These are phyloP conservation scores for Hypomecis punctinalis DNA, from an alignment of 2,888 invertebrate species.

Conservation along the genomic window DNA sequence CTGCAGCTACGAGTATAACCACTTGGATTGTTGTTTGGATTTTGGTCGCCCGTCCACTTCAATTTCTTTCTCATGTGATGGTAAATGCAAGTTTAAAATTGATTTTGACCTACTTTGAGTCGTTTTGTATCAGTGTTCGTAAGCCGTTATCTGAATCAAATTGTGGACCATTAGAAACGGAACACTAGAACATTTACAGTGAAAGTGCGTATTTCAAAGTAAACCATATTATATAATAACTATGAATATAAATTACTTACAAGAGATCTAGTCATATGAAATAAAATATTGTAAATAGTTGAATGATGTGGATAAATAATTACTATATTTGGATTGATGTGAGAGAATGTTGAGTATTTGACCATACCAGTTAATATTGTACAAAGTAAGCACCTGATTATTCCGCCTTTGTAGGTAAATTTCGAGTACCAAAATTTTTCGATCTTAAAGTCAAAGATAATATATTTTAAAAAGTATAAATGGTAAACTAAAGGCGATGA, in stretches of 20 bases:
- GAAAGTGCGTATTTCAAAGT: constrained; percentile 4
- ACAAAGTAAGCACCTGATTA: constrained; percentile 8
- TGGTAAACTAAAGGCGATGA: neutral
- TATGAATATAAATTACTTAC: neutral
- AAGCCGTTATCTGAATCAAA: neutral
- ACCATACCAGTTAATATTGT: constrained; percentile 5
- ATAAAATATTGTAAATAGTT: neutral
- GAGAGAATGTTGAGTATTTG: neutral
- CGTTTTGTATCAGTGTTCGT: neutral
- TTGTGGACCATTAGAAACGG: constrained; percentile 11
- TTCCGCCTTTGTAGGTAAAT: constrained; percentile 10
- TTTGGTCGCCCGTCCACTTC: neutral
- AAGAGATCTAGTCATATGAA: constrained; percentile 20
- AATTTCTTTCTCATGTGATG: constrained; percentile 7
- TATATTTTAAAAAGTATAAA: neutral
- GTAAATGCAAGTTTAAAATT: neutral
- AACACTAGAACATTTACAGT: constrained; percentile 9
- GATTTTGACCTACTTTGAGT: neutral
- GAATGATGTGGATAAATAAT: neutral
- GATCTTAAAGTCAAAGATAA: neutral
- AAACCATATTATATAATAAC: neutral
- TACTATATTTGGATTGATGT: neutral
- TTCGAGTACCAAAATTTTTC: neutral
- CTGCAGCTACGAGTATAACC: neutral
- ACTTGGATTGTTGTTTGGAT: neutral